phyloP scores from a whole-genome alignment of 2,113 vertebrate species.

The Lophura nycthemera region DNA sequence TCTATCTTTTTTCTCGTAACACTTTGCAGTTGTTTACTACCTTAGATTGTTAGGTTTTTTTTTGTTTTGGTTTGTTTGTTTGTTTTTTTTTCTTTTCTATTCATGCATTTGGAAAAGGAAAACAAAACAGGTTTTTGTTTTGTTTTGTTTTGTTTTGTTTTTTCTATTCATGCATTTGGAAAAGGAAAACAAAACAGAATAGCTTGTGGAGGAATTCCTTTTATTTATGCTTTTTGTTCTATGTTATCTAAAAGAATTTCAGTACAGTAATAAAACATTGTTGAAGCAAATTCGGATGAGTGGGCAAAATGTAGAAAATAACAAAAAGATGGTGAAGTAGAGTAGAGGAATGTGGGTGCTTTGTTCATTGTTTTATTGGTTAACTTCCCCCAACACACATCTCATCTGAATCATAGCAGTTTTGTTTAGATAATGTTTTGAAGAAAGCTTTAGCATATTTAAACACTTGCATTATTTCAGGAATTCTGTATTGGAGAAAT shows the following conservation, averaged over 20 bases:
- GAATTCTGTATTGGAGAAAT: not conserved
- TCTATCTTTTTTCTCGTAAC: not conserved
- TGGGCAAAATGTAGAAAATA: not conserved
- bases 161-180: not conserved
- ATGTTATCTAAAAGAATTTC: not conserved
- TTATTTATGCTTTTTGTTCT: not conserved
- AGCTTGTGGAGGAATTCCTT: not conserved
- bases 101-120: not conserved
- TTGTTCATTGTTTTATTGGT: not conserved
- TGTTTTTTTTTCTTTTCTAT: too few species aligned
- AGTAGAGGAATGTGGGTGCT: not conserved
- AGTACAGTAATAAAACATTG: not conserved
- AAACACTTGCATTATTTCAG: rapidly evolving
- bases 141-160: not conserved
- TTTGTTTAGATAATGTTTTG: not conserved
- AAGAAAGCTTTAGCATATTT: not conserved
- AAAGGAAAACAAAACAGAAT: not conserved
- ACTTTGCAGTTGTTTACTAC: not conserved
- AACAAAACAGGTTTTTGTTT: not conserved
- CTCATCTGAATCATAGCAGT: not conserved
- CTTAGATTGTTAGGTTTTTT: not conserved
- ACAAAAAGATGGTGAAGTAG: not conserved
- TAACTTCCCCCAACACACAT: not conserved
- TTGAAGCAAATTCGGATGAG: not conserved
- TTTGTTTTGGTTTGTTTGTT: not conserved